Percentiles rank a stretch among this genome's conserved stretches.
Conservation (phyloP, 2,113 vertebrate species). For the Ageneiosus marmoratus region DNA sequence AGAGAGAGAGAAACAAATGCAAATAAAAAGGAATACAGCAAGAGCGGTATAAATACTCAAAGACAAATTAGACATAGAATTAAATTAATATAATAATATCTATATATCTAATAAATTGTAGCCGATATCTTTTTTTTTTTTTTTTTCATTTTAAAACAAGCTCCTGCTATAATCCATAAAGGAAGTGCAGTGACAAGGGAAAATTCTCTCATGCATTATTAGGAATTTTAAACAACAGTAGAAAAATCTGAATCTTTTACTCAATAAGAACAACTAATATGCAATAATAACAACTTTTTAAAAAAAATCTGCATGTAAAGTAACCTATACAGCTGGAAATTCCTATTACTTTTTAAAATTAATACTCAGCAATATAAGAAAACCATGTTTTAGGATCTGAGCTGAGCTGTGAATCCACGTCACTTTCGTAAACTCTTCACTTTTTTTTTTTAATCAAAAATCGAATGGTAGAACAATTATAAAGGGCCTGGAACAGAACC, state of each 20-base stretch:
- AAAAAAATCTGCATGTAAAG: neutral
- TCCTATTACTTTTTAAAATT: too few species aligned
- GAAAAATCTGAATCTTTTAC: neutral
- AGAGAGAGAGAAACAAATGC: constrained; percentile 17
- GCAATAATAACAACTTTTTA: neutral
- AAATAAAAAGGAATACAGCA: constrained; percentile 5
- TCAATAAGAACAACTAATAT: neutral
- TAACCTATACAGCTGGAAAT: neutral
- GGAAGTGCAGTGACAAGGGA: neutral
- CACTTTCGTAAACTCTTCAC: neutral
- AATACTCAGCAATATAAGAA: neutral
- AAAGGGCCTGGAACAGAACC: neutral
- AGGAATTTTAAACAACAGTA: neutral
- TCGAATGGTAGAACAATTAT: neutral
- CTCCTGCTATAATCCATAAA: neutral
- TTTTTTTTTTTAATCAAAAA: neutral
- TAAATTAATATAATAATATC: neutral
- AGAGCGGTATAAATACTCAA: neutral
- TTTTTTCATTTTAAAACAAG: neutral
- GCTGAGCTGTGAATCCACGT: neutral
- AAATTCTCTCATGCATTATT: neutral
- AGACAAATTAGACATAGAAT: neutral
- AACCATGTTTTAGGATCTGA: neutral
- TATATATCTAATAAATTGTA: neutral
- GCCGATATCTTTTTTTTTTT: neutral